Base-by-base conservation (phyloP, 1,140 invertebrate species). In the Rhagoletis zephyria region DNA sequence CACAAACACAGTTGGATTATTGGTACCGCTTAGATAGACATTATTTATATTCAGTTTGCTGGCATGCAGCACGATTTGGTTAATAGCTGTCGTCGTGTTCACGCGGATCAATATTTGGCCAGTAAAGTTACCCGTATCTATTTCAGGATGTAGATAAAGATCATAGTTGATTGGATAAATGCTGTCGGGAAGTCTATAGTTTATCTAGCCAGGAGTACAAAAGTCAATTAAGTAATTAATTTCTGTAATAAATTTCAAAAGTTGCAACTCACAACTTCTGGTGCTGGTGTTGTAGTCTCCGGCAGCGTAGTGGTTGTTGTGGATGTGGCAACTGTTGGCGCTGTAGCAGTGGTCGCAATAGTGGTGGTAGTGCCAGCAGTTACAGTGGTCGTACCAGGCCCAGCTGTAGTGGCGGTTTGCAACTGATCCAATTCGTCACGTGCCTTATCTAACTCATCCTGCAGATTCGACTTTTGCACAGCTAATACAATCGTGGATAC, bases 111-210 rank as follows among this genome's bases (percentile, higher is more conserved):
- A 94, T 0, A 97, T 96, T 64, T 93, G 93, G 0, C 97, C 97
- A 89, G 92, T 91, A 90, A 97, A 97, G 1, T 93, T 94, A 0
- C 95, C 96, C 4, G 93, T 94, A 45, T 94, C 93, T 19, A 98
- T 92, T 90, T 97, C 94, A 0, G 97, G 97, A 90, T 96, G 93
- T 48, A 98, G 93, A 19, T 94, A 95, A 1, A 98, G 92, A 89
- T 97, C 95, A 91, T 98, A 98, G 89, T 96, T 95, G 3, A 94
- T 89, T 0, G 97, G 97, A 14, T 93, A 92, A 1, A 97, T 93
- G 86, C 95, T 93, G 1, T 91, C 91, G 0, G 97, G 95, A 74
- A 98, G 93, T 19, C 96, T 94, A 89, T 95, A 95, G 67, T 91
- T 88, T 9, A 93, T 91, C 92, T 93, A 45, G 0, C 48, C 2